Evolutionary conservation across 2,113 vertebrate genomes (phyloP).

Genomic region (Orycteropus afer): DNA sequence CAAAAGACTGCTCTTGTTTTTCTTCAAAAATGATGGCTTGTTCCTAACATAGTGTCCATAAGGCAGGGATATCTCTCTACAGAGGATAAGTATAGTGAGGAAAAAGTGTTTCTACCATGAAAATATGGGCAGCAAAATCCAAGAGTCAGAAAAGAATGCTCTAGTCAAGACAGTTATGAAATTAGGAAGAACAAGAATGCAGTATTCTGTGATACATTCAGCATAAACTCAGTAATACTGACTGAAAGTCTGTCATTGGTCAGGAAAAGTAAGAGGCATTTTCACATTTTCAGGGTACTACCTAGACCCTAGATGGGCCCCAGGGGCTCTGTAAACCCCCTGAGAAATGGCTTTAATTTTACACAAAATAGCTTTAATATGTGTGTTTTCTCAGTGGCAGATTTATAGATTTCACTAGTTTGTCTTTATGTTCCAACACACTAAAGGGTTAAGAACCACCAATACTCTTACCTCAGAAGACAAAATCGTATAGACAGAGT

Average conservation of each 20-base stretch:
- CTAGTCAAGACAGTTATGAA: conserved; percentile 35
- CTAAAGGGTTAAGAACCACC: not conserved
- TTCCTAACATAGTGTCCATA: conserved; percentile 30
- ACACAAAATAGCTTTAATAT: not conserved
- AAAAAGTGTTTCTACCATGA: conserved; percentile 57
- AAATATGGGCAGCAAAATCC: conserved; percentile 22
- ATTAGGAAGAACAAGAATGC: conserved; percentile 52
- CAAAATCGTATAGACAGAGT: not conserved
- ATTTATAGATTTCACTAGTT: not conserved
- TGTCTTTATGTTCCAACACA: not conserved
- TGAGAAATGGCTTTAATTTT: not conserved
- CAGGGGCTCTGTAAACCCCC: not conserved
- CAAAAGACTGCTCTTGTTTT: conserved; percentile 73
- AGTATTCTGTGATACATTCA: not conserved
- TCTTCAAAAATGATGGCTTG: conserved; percentile 43
- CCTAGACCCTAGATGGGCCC: not conserved
- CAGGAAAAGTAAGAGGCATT: not conserved
- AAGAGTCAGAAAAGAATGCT: conserved; percentile 54
- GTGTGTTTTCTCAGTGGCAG: not conserved
- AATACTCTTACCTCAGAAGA: not conserved
- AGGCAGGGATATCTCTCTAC: conserved; percentile 6
- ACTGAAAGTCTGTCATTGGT: not conserved
- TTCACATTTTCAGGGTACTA: not conserved
- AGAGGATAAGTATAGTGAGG: conserved; percentile 46
- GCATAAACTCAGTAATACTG: not conserved